These are phyloP conservation scores for Paracyprichromis sp. DNA, from an alignment of 2,113 vertebrate genomes.

Conservation along the genomic window DNA sequence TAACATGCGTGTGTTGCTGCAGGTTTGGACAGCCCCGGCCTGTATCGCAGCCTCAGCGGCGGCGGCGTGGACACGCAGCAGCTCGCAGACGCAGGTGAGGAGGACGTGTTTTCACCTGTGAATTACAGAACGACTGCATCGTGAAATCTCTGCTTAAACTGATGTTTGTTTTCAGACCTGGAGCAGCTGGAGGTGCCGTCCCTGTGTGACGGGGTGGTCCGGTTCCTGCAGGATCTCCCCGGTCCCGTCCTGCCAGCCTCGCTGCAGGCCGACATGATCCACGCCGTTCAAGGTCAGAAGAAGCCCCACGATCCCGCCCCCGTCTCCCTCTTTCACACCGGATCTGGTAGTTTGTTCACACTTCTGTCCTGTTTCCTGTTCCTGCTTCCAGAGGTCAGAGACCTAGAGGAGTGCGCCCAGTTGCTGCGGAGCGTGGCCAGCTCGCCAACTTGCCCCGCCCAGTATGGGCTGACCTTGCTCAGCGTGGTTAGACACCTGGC, in stretches of 20 bases:
- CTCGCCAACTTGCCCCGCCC: constrained; percentile 80
- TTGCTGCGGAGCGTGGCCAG: constrained; percentile 80
- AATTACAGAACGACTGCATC: accelerated
- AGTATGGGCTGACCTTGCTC: constrained; percentile 90
- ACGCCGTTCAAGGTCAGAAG: constrained; percentile 79
- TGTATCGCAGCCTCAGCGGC: constrained; percentile 78
- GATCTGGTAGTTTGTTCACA: accelerated
- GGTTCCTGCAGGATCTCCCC: constrained; percentile 88
- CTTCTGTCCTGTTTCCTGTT: neutral
- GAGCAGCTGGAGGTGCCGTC: constrained; percentile 81
- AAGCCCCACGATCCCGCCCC: neutral
- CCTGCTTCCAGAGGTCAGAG: constrained; percentile 77
- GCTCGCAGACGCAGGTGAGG: constrained; percentile 82
- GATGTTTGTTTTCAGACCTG: constrained; percentile 70
- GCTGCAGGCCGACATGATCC: constrained; percentile 84
- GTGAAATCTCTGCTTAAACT: neutral
- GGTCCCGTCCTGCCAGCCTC: constrained; percentile 83
- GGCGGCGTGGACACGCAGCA: constrained; percentile 80
- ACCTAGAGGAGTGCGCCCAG: constrained; percentile 81
- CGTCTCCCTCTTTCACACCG: accelerated
- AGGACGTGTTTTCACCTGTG: too few species aligned
- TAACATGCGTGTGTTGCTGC: accelerated
- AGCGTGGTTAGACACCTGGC: constrained; percentile 90
- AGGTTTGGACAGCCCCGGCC: constrained; percentile 82
- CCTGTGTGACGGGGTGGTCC: constrained; percentile 83